Percentiles rank a stretch among this genome's conserved stretches.
These are phyloP conservation scores for Scelioninae gen. 1 DNA, from an alignment of 2,888 invertebrate genomes.

Conservation along the genomic window DNA sequence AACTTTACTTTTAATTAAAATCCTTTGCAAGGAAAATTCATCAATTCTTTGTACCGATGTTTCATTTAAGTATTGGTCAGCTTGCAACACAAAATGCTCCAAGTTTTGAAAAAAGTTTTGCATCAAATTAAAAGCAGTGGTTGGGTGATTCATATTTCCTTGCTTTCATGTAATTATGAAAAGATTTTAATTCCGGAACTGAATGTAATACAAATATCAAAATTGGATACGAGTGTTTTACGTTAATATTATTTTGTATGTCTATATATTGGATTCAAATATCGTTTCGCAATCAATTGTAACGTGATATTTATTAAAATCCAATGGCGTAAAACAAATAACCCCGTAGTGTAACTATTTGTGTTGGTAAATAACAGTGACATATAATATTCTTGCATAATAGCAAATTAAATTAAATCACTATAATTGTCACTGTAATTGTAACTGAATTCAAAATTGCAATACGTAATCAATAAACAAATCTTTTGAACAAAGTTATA, in stretches of 20 bases:
- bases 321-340: too few relatives aligned
- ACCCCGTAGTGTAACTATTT: too few relatives aligned
- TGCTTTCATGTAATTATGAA: not conserved
- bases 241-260: not conserved
- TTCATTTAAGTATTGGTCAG: not conserved
- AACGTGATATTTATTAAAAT: too few relatives aligned
- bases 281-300: too few relatives aligned
- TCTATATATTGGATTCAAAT: not conserved
- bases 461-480: too few relatives aligned
- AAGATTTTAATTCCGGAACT: not conserved
- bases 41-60: constrained; percentile 6
- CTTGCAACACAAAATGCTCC: not conserved
- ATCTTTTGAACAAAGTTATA: too few relatives aligned
- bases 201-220: not conserved
- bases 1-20: constrained; percentile 34
- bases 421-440: too few relatives aligned
- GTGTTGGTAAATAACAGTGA: too few relatives aligned
- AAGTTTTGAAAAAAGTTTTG: not conserved
- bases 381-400: too few relatives aligned
- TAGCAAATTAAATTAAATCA: too few relatives aligned
- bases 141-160: not conserved
- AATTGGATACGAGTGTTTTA: not conserved
- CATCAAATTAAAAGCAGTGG: not conserved
- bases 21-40: constrained; percentile 6
- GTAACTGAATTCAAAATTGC: too few relatives aligned